Evolutionary conservation across 1,140 invertebrate genomes (phyloP).

Genomic region (Sarcophaga bullata): DNA sequence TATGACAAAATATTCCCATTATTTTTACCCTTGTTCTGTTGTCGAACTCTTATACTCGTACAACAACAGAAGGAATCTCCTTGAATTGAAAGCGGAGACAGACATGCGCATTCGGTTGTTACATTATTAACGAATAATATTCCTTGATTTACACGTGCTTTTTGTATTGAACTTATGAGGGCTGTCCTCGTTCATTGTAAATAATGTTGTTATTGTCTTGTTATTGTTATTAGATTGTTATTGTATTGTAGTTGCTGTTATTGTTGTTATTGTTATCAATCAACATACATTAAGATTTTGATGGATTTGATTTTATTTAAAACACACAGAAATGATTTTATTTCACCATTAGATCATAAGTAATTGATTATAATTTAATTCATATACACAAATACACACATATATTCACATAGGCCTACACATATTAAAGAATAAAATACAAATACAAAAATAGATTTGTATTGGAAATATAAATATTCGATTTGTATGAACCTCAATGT

Average conservation of each 20-base stretch:
- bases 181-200: constrained; percentile 28
- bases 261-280: constrained; percentile 29
- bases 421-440: no score
- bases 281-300: constrained; percentile 12
- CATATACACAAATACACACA: no score
- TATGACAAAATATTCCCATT: neutral
- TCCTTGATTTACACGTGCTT: constrained; percentile 35
- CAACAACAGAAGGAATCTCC: no score
- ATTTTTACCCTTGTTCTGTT: neutral
- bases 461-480: no score
- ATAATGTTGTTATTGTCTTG: neutral
- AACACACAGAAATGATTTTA: constrained; percentile 21
- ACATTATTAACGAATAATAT: constrained; percentile 41
- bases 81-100: neutral
- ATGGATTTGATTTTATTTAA: constrained; percentile 23
- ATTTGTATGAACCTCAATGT: no score
- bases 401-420: no score
- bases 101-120: neutral
- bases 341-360: constrained; percentile 9
- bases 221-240: constrained; percentile 1
- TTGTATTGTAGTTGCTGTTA: neutral
- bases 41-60: neutral
- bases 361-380: constrained; percentile 8
- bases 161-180: constrained; percentile 35
- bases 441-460: no score